Percentiles rank a stretch among this genome's conserved stretches.
Conservation (phyloP, 2,113 vertebrate species). For the Epinephelus fuscoguttatus region DNA sequence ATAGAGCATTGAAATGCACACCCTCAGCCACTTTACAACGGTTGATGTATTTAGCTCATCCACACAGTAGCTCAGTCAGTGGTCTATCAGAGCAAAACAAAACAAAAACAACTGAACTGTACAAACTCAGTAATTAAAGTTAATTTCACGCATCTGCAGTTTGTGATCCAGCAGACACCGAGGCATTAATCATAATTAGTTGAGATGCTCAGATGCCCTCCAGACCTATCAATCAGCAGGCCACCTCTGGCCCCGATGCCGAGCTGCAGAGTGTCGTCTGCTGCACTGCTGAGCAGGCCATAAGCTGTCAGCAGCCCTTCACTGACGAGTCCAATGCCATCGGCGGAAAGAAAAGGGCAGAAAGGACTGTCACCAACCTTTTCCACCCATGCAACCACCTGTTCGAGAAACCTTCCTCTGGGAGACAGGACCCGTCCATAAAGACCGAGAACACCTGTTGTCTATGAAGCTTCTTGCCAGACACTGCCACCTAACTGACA, state of each 20-base stretch:
- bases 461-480: conserved; percentile 23
- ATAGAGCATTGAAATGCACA: conserved; percentile 44
- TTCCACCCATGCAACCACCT: conserved; percentile 44
- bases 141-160: conserved; percentile 82
- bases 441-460: conserved; percentile 42
- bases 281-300: conserved; percentile 43
- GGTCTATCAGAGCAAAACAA: conserved; percentile 66
- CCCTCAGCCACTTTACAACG: conserved; percentile 27
- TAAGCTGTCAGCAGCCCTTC: conserved; percentile 34
- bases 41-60: conserved; percentile 47
- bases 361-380: conserved; percentile 35
- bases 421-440: conserved; percentile 28
- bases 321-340: conserved; percentile 5
- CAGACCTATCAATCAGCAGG: conserved; percentile 71
- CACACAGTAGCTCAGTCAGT: conserved; percentile 38
- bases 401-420: conserved; percentile 27
- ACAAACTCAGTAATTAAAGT: conserved; percentile 78
- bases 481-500: conserved; percentile 32
- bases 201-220: conserved; percentile 73
- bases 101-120: conserved; percentile 72
- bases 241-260: conserved; percentile 52
- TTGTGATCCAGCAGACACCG: conserved; percentile 68
- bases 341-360: conserved; percentile 20
- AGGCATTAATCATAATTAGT: conserved; percentile 82
- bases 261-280: background rate